A percentile compares a stretch with the other conserved stretches of the same genome.
phyloP scores from a whole-genome alignment of 35 echinoderm and acorn worm species.

The Holothuria glaberrima region DNA sequence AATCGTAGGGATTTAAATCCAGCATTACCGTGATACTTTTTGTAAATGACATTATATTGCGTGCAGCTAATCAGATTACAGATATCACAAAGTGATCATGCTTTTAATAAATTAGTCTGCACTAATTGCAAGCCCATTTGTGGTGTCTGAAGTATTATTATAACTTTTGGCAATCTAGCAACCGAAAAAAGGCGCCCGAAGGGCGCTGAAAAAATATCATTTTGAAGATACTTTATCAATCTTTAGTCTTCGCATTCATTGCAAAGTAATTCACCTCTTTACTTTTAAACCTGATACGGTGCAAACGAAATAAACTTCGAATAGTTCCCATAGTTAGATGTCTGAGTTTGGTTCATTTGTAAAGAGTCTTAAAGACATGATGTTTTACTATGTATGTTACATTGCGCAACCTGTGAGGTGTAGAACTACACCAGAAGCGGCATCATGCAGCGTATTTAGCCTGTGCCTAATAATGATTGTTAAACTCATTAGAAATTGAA shows the following conservation, averaged over 20 bases:
- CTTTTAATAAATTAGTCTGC: background rate
- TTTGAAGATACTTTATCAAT: too few species aligned
- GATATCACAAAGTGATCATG: background rate
- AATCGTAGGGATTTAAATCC: background rate
- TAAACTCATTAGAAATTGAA: background rate
- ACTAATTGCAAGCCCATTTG: background rate
- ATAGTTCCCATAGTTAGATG: too few species aligned
- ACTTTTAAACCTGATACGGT: background rate
- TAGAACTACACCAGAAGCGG: too few species aligned
- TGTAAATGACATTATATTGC: too few species aligned
- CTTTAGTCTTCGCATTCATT: background rate
- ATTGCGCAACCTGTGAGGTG: too few species aligned
- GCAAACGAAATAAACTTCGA: background rate
- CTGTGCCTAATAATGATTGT: background rate
- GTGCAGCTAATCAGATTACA: too few species aligned
- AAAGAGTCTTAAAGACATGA: background rate
- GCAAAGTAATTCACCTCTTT: background rate
- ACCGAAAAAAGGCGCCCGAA: background rate
- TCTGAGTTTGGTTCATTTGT: constrained; percentile 3
- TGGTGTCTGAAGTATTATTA: background rate
- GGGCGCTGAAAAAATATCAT: background rate
- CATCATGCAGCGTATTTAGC: too few species aligned
- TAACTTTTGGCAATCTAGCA: background rate
- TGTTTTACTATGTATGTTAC: background rate
- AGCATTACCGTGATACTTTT: background rate